Evolutionary conservation across 2,113 vertebrate species (phyloP).

Genomic region (Ariopsis seemanni): DNA sequence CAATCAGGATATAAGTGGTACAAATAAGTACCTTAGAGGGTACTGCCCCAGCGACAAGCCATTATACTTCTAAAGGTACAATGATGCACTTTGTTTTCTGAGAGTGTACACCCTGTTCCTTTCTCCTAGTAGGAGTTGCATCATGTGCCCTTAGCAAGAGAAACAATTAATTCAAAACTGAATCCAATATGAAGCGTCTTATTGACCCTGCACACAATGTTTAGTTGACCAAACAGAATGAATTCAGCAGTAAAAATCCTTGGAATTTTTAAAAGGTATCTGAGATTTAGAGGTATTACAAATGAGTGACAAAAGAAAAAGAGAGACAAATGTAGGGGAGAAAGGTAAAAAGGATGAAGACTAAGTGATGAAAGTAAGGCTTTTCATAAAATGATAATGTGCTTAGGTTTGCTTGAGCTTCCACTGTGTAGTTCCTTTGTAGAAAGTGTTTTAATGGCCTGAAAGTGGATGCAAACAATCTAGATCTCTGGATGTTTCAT

Average conservation of each 20-base stretch:
- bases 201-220: slow-evolving; percentile 46
- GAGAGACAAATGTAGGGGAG: neutral
- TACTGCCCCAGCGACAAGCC: too few relatives aligned
- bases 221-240: slow-evolving; percentile 40
- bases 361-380: slow-evolving; percentile 41
- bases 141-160: slow-evolving; percentile 31
- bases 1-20: too few relatives aligned
- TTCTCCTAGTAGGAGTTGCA: slow-evolving; percentile 13
- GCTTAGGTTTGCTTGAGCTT: slow-evolving; percentile 52
- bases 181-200: slow-evolving; percentile 46
- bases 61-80: too few relatives aligned
- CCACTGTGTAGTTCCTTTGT: slow-evolving; percentile 43
- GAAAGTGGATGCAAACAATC: slow-evolving; percentile 47
- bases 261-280: slow-evolving; percentile 20
- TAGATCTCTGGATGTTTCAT: slow-evolving; percentile 16
- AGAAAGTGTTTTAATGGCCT: slow-evolving; percentile 50
- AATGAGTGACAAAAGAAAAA: slow-evolving; percentile 29
- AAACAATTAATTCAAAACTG: slow-evolving; percentile 48
- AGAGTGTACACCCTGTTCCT: neutral
- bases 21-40: too few relatives aligned
- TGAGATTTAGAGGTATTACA: slow-evolving; percentile 51
- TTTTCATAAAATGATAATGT: slow-evolving; percentile 54
- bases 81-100: too few relatives aligned
- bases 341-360: slow-evolving; percentile 16
- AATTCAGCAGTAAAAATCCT: slow-evolving; percentile 51